phyloP scores from a whole-genome alignment of 2,888 invertebrate species.

The Aspidapion aeneum region DNA sequence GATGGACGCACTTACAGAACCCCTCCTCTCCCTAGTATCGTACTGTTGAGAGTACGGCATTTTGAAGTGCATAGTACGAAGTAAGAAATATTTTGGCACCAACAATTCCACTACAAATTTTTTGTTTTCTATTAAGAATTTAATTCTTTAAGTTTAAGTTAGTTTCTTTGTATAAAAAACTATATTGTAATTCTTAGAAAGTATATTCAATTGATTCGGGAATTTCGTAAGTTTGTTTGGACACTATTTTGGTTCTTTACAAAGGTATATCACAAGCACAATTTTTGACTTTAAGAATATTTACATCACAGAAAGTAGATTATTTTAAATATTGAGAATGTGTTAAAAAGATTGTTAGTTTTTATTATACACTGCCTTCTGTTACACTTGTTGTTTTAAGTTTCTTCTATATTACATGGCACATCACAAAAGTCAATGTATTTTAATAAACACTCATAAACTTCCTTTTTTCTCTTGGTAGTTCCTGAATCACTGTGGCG shows the following conservation, averaged over 20 bases:
- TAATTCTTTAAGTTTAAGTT: too few species aligned
- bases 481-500: not conserved
- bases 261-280: not conserved
- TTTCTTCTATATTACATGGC: not conserved
- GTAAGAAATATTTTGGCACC: too few species aligned
- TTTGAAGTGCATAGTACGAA: not conserved
- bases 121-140: too few species aligned
- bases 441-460: not conserved
- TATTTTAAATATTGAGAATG: too few species aligned
- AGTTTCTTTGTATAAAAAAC: too few species aligned
- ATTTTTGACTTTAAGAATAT: not conserved
- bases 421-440: not conserved
- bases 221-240: too few species aligned
- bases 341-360: too few species aligned
- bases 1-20: conserved; percentile 55
- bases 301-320: not conserved
- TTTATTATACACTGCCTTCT: too few species aligned
- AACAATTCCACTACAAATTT: too few species aligned
- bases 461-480: not conserved
- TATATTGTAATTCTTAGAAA: too few species aligned
- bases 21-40: conserved; percentile 55
- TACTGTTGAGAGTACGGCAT: conserved; percentile 35
- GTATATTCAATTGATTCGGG: too few species aligned
- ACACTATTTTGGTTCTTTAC: too few species aligned
- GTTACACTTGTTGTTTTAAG: not conserved